Evolutionary conservation across 2,888 invertebrate species (phyloP).

Genomic region (Laspeyria flexula): DNA sequence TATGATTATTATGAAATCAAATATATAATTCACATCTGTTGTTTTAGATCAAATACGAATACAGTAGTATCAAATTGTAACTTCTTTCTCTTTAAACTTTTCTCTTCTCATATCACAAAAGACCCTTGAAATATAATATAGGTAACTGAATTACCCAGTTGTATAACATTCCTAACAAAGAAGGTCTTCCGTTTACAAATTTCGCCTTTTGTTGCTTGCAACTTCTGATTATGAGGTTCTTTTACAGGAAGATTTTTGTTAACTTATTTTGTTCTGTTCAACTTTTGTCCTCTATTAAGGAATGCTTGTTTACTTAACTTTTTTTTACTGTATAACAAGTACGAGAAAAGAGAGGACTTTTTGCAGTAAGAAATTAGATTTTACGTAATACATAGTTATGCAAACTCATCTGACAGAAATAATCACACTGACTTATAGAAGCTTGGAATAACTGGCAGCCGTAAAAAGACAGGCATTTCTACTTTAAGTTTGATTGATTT

Average conservation of each 20-base stretch:
- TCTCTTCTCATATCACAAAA: slow-evolving; percentile 4
- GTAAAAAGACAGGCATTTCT: too few relatives aligned
- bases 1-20: too few relatives aligned
- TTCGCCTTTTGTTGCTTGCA: slow-evolving; percentile 26
- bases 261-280: not conserved
- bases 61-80: too few relatives aligned
- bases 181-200: slow-evolving; percentile 28
- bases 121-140: slow-evolving; percentile 9
- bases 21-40: too few relatives aligned
- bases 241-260: slow-evolving; percentile 3
- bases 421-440: too few relatives aligned
- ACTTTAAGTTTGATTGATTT: too few relatives aligned
- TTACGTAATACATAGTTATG: too few relatives aligned
- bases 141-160: slow-evolving; percentile 30
- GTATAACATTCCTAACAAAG: slow-evolving; percentile 22
- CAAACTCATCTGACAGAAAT: too few relatives aligned
- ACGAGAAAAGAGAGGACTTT: not conserved
- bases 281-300: not conserved
- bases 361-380: not conserved
- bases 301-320: not conserved
- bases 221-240: slow-evolving; percentile 9
- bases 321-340: not conserved
- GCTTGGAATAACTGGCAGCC: too few relatives aligned
- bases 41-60: too few relatives aligned
- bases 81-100: not conserved